Conservation (phyloP, 2,888 invertebrate genomes). For the Nephrotoma appendiculata region DNA sequence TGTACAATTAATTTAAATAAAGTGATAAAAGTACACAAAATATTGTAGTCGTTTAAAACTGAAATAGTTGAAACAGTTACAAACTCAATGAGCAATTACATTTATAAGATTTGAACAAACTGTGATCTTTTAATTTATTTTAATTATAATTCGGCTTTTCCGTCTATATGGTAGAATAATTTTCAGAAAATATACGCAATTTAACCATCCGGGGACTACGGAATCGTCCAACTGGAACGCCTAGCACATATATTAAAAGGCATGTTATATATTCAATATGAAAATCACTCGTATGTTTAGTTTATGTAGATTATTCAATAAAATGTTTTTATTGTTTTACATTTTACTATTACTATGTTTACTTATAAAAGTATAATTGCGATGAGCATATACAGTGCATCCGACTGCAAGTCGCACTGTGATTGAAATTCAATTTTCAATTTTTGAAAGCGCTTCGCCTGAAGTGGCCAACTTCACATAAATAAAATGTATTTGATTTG, state of each 20-base stretch:
- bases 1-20: no score
- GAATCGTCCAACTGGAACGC: background rate
- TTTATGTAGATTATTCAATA: background rate
- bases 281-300: background rate
- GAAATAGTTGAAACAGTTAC: no score
- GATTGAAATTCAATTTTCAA: no score
- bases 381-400: background rate
- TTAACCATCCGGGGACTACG: background rate
- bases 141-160: background rate
- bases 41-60: no score
- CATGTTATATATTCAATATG: background rate
- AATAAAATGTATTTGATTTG: no score
- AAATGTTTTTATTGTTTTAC: background rate
- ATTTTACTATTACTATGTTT: background rate
- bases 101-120: background rate
- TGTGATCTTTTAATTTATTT: background rate
- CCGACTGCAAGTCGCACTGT: no score
- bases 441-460: no score
- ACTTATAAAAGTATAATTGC: background rate
- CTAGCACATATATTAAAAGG: background rate
- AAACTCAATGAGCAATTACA: background rate
- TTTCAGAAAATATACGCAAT: background rate
- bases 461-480: no score
- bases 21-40: no score
- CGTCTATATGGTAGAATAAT: background rate